phyloP scores from a whole-genome alignment of 2,888 invertebrate species.

The Dynastes hyllus region DNA sequence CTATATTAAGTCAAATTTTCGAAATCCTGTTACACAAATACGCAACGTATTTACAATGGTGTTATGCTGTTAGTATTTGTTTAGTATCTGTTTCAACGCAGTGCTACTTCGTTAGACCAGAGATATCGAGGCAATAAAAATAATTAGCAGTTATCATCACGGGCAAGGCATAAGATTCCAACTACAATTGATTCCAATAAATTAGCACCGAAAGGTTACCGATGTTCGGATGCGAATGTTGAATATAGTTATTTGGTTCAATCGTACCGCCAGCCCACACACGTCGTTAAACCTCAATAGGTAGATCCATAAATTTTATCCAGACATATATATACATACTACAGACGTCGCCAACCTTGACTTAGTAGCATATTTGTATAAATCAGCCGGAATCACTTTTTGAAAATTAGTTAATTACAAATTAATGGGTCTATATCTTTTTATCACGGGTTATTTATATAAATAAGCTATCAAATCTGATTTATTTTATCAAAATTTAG shows the following conservation, averaged over 20 bases:
- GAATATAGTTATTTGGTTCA: constrained; percentile 26
- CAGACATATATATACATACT: constrained; percentile 14
- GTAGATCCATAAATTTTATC: constrained; percentile 27
- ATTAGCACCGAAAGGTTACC: constrained; percentile 14
- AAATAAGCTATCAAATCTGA: too few relatives aligned
- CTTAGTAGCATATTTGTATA: constrained; percentile 28
- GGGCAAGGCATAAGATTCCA: not conserved
- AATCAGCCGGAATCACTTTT: not conserved
- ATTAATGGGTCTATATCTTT: too few relatives aligned
- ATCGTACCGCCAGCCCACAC: constrained; percentile 28
- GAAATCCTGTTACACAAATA: too few relatives aligned
- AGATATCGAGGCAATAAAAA: not conserved
- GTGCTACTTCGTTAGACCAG: not conserved
- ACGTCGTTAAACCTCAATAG: constrained; percentile 27
- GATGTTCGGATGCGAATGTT: constrained; percentile 17
- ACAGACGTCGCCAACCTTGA: constrained; percentile 12
- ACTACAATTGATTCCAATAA: constrained; percentile 16
- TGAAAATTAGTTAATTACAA: constrained; percentile 14
- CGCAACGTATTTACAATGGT: too few relatives aligned
- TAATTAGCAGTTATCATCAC: not conserved
- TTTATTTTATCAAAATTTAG: too few relatives aligned
- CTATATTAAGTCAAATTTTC: too few relatives aligned
- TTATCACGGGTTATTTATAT: too few relatives aligned
- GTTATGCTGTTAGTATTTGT: too few relatives aligned
- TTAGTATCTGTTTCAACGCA: too few relatives aligned